phyloP scores from a whole-genome alignment of 2,113 vertebrate genomes.

The Malurus alboscapulatus region DNA sequence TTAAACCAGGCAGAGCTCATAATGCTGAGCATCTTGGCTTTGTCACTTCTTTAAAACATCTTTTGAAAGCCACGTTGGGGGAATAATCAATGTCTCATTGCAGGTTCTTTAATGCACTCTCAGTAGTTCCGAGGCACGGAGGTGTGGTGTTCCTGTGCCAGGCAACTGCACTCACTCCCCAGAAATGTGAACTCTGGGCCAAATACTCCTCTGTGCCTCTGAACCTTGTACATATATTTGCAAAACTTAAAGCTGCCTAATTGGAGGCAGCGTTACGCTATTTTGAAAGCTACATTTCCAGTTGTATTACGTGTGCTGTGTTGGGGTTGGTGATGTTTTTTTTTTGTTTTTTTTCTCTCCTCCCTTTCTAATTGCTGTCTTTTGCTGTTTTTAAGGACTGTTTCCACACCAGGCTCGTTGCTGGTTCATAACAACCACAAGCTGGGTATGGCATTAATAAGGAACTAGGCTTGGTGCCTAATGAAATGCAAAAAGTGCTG shows the following conservation, averaged over 20 bases:
- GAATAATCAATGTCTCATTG: not conserved
- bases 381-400: conserved; percentile 33
- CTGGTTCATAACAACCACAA: conserved; percentile 26
- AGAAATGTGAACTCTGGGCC: conserved; percentile 29
- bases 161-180: not conserved
- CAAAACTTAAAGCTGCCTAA: not conserved
- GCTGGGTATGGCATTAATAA: conserved; percentile 42
- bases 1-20: rapidly evolving
- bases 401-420: not conserved
- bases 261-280: not conserved
- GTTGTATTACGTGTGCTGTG: not conserved
- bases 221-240: conserved; percentile 39
- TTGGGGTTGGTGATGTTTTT: not conserved
- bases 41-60: not conserved
- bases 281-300: conserved; percentile 43
- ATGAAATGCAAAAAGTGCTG: conserved; percentile 13
- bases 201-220: conserved; percentile 3
- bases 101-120: rapidly evolving
- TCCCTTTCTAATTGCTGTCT: conserved; percentile 36
- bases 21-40: not conserved
- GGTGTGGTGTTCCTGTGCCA: conserved; percentile 5
- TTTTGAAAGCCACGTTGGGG: not conserved
- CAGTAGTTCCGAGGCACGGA: not conserved
- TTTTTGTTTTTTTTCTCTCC: not conserved
- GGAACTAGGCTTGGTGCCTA: conserved; percentile 47